Percentiles rank a stretch among this genome's conserved stretches.
phyloP scores from a whole-genome alignment of 2,888 invertebrate species.

The Rhagium mordax region DNA sequence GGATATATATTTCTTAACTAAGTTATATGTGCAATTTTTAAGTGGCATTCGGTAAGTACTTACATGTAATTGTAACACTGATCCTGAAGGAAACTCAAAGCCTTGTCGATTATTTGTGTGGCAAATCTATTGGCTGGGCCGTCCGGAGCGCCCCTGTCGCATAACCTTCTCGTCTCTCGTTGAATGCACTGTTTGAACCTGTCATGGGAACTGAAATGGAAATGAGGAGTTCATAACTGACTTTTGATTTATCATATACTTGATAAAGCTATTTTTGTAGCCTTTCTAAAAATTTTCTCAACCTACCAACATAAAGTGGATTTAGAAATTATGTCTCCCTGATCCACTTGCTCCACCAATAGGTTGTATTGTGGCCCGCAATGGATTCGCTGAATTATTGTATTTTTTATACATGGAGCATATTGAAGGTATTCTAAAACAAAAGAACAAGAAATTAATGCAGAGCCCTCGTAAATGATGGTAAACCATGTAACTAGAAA shows the following conservation, averaged over 20 bases:
- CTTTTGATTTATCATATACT: too few relatives aligned
- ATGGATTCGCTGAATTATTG: slow-evolving; percentile 72
- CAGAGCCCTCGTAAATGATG: too few relatives aligned
- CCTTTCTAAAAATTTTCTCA: neutral
- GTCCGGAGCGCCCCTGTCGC: slow-evolving; percentile 70
- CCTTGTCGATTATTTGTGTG: slow-evolving; percentile 74
- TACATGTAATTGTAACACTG: slow-evolving; percentile 76
- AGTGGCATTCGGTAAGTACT: too few relatives aligned
- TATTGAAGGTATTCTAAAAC: slow-evolving; percentile 74
- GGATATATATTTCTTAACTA: too few relatives aligned
- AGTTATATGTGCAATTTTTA: too few relatives aligned
- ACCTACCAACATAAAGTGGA: slow-evolving; percentile 75
- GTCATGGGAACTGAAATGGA: slow-evolving; percentile 72
- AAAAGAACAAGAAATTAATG: slow-evolving; percentile 12
- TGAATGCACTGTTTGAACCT: slow-evolving; percentile 75
- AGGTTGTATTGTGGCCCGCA: slow-evolving; percentile 74
- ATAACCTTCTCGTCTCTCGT: slow-evolving; percentile 71
- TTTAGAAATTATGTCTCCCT: slow-evolving; percentile 71
- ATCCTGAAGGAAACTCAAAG: slow-evolving; percentile 74
- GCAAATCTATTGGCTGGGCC: slow-evolving; percentile 73
- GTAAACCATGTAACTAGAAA: too few relatives aligned
- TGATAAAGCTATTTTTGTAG: too few relatives aligned
- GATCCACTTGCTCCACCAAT: slow-evolving; percentile 74
- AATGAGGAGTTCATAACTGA: neutral
- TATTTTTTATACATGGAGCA: slow-evolving; percentile 76